Percentiles rank a stretch among this genome's conserved stretches.
These are phyloP conservation scores for Drosophila bocqueti DNA, from an alignment of 1,140 invertebrate species.

Conservation along the genomic window DNA sequence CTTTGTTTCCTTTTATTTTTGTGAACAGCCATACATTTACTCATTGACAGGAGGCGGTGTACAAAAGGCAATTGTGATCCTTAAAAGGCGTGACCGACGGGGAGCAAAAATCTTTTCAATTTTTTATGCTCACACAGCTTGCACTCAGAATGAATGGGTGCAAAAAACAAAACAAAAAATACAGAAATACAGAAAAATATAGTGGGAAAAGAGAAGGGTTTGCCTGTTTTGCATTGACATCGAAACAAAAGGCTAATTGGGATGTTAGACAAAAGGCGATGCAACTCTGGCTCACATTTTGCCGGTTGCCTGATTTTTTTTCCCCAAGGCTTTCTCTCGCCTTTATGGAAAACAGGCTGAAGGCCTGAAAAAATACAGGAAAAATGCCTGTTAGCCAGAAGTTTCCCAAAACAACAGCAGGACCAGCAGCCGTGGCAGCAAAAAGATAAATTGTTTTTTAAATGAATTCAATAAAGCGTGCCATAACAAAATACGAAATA, in stretches of 20 bases:
- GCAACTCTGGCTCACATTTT: constrained; percentile 37
- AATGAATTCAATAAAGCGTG: constrained; percentile 71
- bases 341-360: constrained; percentile 7
- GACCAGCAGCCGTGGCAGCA: constrained; percentile 15
- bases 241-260: constrained; percentile 61
- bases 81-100: constrained; percentile 46
- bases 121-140: constrained; percentile 44
- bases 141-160: constrained; percentile 35
- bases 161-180: not conserved
- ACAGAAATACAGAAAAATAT: constrained; percentile 8
- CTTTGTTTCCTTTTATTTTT: constrained; percentile 23
- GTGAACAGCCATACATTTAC: constrained; percentile 55
- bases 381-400: constrained; percentile 34
- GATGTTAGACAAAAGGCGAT: constrained; percentile 58
- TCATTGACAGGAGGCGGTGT: constrained; percentile 49
- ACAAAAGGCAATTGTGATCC: constrained; percentile 58
- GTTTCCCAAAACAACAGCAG: constrained; percentile 22
- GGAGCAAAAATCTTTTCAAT: constrained; percentile 38
- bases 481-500: constrained; percentile 46
- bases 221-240: constrained; percentile 56
- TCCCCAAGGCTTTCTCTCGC: constrained; percentile 3
- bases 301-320: constrained; percentile 17
- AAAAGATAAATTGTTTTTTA: constrained; percentile 74
- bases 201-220: constrained; percentile 28
- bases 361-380: constrained; percentile 9